Base-by-base conservation (phyloP, 2,797 vertebrate species). In the Periophthalmus magnuspinnatus region DNA sequence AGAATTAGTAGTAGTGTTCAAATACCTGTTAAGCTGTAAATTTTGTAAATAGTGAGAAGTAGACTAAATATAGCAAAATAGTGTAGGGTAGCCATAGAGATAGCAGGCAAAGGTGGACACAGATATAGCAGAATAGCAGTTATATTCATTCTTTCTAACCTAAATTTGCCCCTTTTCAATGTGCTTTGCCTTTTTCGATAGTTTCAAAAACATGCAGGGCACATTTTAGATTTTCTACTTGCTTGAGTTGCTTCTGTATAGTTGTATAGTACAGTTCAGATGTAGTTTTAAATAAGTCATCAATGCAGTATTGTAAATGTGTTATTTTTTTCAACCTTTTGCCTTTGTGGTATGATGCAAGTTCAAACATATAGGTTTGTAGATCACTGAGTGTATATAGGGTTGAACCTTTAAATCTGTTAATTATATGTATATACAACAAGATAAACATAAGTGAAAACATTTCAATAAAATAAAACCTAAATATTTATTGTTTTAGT, bases 281-380 rank as follows among this genome's bases (percentile, higher is more conserved):
- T 50, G 45, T 63, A 50, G 45, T 65, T 64, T n/a, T 64, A 41
- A 28, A 48, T 16, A 64, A 21, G 22, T 45, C 41, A 11, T 38
- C 28, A 47, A 1, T 70, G 36, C 11, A 5, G 63, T 19, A 62
- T 38, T 6, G 1, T 2, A 0, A 22, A 0, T 19, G 34, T 56
- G 41, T 28, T 16, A 28, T 56, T 76, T 75, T 17, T 67, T 70
- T 55, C 10, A 36, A 34, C 5, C 21, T 61, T 86, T 77, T 76
- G 70, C 67, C 68, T 68, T 72, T 56, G 38, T 34, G 8, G 10
- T 55, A 14, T 54, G 71, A 69, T 71, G 24, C 0, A 6, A 2
- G 19, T n/a, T 36, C 54, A 22, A 62, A 19, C 19, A 28, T 61
- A 16, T 58, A 72, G 59, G 13, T 50, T 32, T 28, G 55, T 56